phyloP scores from a whole-genome alignment of 2,888 invertebrate genomes.

The Rhodophaea formosa region DNA sequence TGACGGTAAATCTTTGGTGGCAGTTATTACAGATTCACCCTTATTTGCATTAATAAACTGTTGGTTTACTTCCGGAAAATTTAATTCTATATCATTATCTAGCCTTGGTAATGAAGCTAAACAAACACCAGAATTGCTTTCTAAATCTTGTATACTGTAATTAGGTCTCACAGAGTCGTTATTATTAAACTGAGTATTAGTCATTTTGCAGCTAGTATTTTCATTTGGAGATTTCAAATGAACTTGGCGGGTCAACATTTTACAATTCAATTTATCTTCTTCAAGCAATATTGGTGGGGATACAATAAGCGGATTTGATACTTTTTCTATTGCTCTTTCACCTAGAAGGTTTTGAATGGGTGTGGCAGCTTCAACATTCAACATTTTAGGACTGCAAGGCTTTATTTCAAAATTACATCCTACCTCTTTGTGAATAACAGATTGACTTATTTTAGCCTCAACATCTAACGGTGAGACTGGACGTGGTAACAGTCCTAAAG shows the following conservation, averaged over 20 bases:
- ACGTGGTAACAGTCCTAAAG: slow-evolving; percentile 45
- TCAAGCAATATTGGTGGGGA: slow-evolving; percentile 45
- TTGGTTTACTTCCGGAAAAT: slow-evolving; percentile 75
- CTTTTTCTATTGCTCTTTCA: slow-evolving; percentile 71
- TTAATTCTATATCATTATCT: slow-evolving; percentile 74
- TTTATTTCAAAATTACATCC: slow-evolving; percentile 79
- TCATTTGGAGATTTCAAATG: slow-evolving; percentile 34
- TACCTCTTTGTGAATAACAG: slow-evolving; percentile 78
- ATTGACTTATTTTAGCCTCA: slow-evolving; percentile 78
- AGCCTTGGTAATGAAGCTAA: slow-evolving; percentile 69
- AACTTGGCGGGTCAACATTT: slow-evolving; percentile 40
- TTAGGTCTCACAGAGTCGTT: slow-evolving; percentile 45
- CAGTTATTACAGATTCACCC: slow-evolving; percentile 42
- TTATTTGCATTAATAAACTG: slow-evolving; percentile 75
- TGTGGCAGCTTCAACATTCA: slow-evolving; percentile 69
- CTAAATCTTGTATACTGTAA: slow-evolving; percentile 68
- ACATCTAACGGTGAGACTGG: slow-evolving; percentile 74
- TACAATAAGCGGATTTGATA: slow-evolving; percentile 57
- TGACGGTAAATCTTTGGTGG: slow-evolving; percentile 42
- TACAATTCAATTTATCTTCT: slow-evolving; percentile 41
- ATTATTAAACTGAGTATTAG: slow-evolving; percentile 52
- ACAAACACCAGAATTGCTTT: slow-evolving; percentile 69
- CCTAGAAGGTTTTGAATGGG: slow-evolving; percentile 60
- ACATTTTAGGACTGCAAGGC: slow-evolving; percentile 76
- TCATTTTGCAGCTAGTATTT: slow-evolving; percentile 64